Conservation (phyloP, 2,888 invertebrate species). For the Idaea biselata region DNA sequence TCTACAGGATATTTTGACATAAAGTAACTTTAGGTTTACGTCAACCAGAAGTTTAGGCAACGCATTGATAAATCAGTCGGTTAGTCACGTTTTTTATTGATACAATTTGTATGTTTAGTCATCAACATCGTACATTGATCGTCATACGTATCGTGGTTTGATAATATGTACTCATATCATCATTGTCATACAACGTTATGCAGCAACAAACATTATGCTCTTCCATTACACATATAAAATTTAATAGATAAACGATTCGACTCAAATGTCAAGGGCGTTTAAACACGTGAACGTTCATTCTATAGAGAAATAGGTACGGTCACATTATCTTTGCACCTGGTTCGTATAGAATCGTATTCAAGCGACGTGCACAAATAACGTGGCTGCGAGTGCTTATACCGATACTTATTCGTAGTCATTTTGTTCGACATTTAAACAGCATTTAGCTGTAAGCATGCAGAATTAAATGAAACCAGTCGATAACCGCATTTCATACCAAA, state of each 20-base stretch:
- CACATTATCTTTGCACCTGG: neutral
- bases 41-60: no score
- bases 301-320: conserved; percentile 3
- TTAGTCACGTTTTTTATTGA: no score
- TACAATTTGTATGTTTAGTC: no score
- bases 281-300: conserved; percentile 1
- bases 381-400: no score
- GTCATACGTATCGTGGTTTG: neutral
- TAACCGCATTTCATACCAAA: conserved; percentile 9
- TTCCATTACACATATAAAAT: neutral
- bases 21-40: no score
- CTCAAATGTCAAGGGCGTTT: conserved; percentile 35
- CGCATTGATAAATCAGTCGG: no score
- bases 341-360: no score
- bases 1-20: no score
- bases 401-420: neutral
- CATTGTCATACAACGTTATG: neutral
- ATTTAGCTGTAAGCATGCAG: neutral
- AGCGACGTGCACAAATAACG: neutral
- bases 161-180: neutral
- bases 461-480: conserved; percentile 10
- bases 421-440: neutral
- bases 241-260: conserved; percentile 56
- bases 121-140: no score
- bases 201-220: neutral